Percentiles rank a stretch among this genome's conserved stretches.
Evolutionary conservation across 2,888 invertebrate species (phyloP).

Genomic region (Amphipoea oculea): DNA sequence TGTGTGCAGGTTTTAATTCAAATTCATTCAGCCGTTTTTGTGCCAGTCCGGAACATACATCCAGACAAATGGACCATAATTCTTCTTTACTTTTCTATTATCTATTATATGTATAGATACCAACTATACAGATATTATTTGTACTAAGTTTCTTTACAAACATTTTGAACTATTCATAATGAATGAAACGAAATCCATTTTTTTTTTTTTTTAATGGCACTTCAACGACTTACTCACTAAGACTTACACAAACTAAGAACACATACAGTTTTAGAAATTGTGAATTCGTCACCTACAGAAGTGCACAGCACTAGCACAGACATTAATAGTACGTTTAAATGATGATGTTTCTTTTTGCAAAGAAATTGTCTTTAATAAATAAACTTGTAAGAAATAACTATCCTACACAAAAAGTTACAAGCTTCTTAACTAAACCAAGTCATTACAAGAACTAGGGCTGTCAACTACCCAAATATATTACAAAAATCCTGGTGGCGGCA

Average conservation of each 20-base stretch:
- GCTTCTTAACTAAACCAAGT: constrained; percentile 1
- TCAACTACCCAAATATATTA: constrained; percentile 19
- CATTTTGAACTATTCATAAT: no score
- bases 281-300: no score
- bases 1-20: neutral
- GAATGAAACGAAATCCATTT: neutral
- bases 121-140: neutral
- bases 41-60: neutral
- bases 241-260: no score
- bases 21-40: neutral
- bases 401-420: neutral
- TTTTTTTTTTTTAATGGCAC: no score
- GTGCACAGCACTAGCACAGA: no score
- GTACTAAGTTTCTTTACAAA: neutral
- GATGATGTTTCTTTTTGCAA: no score
- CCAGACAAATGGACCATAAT: neutral
- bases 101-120: neutral
- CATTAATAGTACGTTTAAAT: no score
- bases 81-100: neutral
- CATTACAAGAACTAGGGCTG: constrained; percentile 18
- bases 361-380: no score
- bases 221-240: no score
- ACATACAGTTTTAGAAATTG: no score
- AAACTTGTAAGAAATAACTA: no score
- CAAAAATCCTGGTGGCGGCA: constrained; percentile 4